These are phyloP conservation scores for Papilio polyxenes DNA, from an alignment of 1,140 invertebrate genomes.

Conservation along the genomic window DNA sequence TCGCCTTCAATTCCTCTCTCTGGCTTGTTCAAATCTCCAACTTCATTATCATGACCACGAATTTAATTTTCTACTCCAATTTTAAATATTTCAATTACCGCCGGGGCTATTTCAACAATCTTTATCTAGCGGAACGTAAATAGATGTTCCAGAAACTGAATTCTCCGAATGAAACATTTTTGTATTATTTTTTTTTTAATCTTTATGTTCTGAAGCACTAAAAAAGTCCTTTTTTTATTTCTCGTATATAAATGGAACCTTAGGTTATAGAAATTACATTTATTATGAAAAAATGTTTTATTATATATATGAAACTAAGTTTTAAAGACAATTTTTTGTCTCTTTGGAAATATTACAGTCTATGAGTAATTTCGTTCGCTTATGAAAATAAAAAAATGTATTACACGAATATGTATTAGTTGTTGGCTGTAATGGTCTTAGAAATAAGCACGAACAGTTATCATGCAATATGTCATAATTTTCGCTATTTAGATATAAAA, in stretches of 20 bases:
- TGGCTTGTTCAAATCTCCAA: constrained; percentile 46
- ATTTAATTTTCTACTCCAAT: constrained; percentile 46
- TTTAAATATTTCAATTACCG: constrained; percentile 44
- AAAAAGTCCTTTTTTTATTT: no score
- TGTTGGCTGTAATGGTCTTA: background rate
- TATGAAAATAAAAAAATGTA: no score
- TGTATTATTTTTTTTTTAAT: background rate
- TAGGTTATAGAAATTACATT: no score
- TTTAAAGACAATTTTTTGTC: no score
- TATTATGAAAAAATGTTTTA: no score
- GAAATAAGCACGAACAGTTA: background rate
- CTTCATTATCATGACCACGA: constrained; percentile 45
- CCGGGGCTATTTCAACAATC: background rate
- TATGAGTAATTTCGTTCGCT: no score
- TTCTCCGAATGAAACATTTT: background rate
- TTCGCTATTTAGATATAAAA: background rate
- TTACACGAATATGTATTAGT: no score
- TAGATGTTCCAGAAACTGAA: background rate
- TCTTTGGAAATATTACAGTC: no score
- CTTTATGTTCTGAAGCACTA: background rate
- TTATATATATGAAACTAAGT: no score
- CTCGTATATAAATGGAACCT: no score
- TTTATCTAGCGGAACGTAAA: constrained; percentile 3
- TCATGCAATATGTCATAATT: no score
- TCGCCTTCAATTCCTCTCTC: constrained; percentile 42